Percentiles rank a stretch among this genome's conserved stretches.
phyloP scores from a whole-genome alignment of 2,113 vertebrate genomes.

The Cygnus atratus region DNA sequence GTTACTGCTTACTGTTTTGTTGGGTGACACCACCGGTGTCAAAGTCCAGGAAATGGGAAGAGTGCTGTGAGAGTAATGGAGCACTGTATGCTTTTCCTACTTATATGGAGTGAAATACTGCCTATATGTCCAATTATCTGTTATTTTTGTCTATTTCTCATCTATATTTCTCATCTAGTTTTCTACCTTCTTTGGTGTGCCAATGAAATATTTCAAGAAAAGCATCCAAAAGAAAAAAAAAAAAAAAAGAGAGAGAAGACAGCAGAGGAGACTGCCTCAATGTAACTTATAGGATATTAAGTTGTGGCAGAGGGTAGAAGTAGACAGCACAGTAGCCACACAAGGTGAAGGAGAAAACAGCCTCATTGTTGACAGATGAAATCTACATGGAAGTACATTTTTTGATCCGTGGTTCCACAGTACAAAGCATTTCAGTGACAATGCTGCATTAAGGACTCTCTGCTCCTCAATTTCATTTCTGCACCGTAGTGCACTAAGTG shows the following conservation, averaged over 20 bases:
- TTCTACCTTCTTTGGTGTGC: background rate
- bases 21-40: background rate
- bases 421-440: background rate
- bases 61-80: background rate
- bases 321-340: too few relatives aligned
- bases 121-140: fast-evolving
- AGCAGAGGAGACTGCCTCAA: background rate
- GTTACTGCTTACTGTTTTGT: background rate
- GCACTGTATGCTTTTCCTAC: background rate
- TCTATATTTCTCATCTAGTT: background rate
- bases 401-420: background rate
- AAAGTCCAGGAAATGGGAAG: background rate
- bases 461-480: background rate
- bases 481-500: background rate
- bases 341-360: background rate
- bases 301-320: background rate
- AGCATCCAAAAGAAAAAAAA: background rate
- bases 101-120: background rate
- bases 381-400: background rate
- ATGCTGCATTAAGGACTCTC: background rate
- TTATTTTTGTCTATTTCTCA: background rate
- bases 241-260: too few relatives aligned
- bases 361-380: background rate
- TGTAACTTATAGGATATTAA: background rate
- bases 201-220: background rate